A percentile compares a stretch with the other conserved stretches of the same genome.
Conservation (phyloP, 2,888 invertebrate species). For the Ornithoptera alexandrae region DNA sequence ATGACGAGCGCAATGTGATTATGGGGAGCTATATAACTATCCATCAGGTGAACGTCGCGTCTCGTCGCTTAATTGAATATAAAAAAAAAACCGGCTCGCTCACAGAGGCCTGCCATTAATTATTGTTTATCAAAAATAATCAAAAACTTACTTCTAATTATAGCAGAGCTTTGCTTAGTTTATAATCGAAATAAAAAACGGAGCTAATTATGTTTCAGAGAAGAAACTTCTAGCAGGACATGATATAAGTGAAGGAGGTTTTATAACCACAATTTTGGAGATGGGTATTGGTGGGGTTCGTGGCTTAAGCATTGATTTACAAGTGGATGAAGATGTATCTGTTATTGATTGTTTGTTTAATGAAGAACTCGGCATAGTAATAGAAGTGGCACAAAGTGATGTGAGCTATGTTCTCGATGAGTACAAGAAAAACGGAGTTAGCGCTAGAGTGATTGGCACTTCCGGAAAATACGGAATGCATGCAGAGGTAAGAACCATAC, state of each 20-base stretch:
- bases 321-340: constrained; percentile 62
- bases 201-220: constrained; percentile 63
- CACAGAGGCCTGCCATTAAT: too few relatives aligned
- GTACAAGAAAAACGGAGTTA: constrained; percentile 82
- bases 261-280: constrained; percentile 93
- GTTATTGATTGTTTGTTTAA: constrained; percentile 86
- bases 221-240: constrained; percentile 90
- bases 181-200: too few relatives aligned
- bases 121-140: too few relatives aligned
- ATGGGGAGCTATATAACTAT: too few relatives aligned
- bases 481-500: constrained; percentile 68
- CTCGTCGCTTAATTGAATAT: too few relatives aligned
- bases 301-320: constrained; percentile 85
- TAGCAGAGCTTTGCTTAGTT: too few relatives aligned
- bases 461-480: constrained; percentile 84
- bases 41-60: too few relatives aligned
- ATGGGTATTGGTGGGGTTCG: constrained; percentile 97
- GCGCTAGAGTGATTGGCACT: constrained; percentile 84
- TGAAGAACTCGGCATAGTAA: constrained; percentile 92
- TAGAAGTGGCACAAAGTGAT: constrained; percentile 84
- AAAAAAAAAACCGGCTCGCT: too few relatives aligned
- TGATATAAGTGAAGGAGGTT: constrained; percentile 97
- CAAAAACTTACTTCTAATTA: too few relatives aligned
- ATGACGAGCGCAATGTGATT: too few relatives aligned
- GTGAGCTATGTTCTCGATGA: constrained; percentile 79